Evolutionary conservation across 2,888 invertebrate genomes (phyloP), one percentile per base, ranked within the genome.

Genomic region (Thelaira solivaga): DNA sequence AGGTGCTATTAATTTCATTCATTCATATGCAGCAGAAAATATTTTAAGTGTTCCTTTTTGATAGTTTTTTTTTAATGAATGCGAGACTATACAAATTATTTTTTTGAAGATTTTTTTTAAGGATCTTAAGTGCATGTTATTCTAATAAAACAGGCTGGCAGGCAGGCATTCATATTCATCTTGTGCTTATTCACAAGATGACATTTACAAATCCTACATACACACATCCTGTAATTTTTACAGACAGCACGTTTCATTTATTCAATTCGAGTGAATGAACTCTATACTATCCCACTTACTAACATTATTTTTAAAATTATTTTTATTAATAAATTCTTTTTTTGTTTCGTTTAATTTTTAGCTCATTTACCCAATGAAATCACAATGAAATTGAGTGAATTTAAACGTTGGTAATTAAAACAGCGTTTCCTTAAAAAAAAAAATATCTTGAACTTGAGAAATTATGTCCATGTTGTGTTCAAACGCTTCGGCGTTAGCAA

Each of bases 1-100:
- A 86, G 86, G 86, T 86, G 86, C 86, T 85, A 86, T 81, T 80
- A 76, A 80, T 80, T 76, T 77, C 73, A 68, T 53, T 77, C 73
- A 68, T 53, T 69, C 43, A 68, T 45, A 69, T 74, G 53, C 49
- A 26, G 41, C 22, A 45, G 41, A 80, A 69, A 55, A 72, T 61
- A 51, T 75, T 77, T 80, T 77, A 80, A 83, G 80, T 83, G 83
- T 82, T 83, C 83, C 80, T 82, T 24, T 82, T 81, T 75, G 55
- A 41, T 76, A 72, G 31, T 64, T 81, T 73, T 80, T 81, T 69
- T 64, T 75, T 36, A 4, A 13, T 36, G 4, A 10, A 13, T 13
- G 13, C 20, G 55, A 20, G 45, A 18, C 24, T 11, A 41, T 24
- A 57, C 24, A 34, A 51, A 47, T 31, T 24, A 51, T 47, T 72